Evolutionary conservation across 64 coral and sea anemone genomes (phyloP), one percentile per base, ranked within the genome.

Genomic region (Dendrophyllia cribrosa): DNA sequence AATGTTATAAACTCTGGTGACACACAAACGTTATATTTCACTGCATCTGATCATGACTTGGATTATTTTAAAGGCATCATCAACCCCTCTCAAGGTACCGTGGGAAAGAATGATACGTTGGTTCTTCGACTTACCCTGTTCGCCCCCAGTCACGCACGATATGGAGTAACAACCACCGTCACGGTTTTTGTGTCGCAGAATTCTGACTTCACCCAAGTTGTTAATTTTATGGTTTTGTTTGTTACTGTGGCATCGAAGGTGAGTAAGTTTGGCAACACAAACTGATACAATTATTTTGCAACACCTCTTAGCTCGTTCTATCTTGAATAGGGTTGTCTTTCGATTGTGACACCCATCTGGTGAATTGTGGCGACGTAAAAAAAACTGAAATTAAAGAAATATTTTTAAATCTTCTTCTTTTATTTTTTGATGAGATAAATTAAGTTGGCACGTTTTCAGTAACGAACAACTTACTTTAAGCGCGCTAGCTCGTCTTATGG

Each of bases 141-240:
- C 11, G 91, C 76, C 11, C 75, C 75, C 4, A 60, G 53, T 50
- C 22, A 74, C 51, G 91, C 91, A 46, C 59, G 6, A 2, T 93
- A 88, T 72, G 91, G 91, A 7, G 76, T 72, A 16, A 93, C 91
- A 7, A 82, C 75, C 43, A 93, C 91, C 20, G 76, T 88, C 11
- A 88, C 91, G 3, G 76, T 93, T 51, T 88, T 72, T 73, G 91
- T 34, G 9, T 88, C 85, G 10, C 75, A 88, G 43, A 81, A 87
- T 64, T 70, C 85, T 24, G 60, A 58, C 34, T 60, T 73, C 52
- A 62, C 69, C 3, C 70, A 70, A 64, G 51, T 78, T 20, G 76
- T 72, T 50, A 78, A 93, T 73, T 93, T 93, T 58, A 26, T 93
- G 75, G 91, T 93, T n/a, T 88, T 93, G 43, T 88, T 88, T 88